Conservation (phyloP, 1,140 invertebrate species). For the Oppia nitens region DNA sequence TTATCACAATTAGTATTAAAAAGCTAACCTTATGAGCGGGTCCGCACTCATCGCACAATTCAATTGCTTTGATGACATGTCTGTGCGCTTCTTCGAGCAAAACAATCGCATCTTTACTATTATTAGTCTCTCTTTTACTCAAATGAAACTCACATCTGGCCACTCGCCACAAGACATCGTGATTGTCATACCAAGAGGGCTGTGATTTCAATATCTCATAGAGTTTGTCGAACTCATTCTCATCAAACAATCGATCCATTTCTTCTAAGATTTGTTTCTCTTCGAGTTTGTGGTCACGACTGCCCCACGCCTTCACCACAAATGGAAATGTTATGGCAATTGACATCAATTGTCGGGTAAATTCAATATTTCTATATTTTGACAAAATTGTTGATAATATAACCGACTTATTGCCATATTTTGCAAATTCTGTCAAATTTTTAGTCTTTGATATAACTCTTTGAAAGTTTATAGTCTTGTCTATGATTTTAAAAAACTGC, state of each 20-base stretch:
- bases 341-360: background rate
- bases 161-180: slow-evolving; percentile 10
- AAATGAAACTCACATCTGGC: slow-evolving; percentile 12
- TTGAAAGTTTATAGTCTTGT: background rate
- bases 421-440: background rate
- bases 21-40: slow-evolving; percentile 15
- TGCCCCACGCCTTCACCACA: background rate
- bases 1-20: too few species aligned
- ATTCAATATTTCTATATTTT: background rate
- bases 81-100: background rate
- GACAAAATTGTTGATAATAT: background rate
- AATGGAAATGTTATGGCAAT: background rate
- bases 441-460: background rate
- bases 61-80: background rate
- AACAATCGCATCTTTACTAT: background rate
- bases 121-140: background rate
- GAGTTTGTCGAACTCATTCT: slow-evolving; percentile 2
- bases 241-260: slow-evolving; percentile 13
- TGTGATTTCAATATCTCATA: slow-evolving; percentile 1
- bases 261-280: background rate
- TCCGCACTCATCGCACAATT: slow-evolving; percentile 8
- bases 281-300: background rate
- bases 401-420: background rate
- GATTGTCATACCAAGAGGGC: slow-evolving; percentile 3
- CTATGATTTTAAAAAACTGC: background rate